Percentiles rank a stretch among this genome's conserved stretches.
These are phyloP conservation scores for Pachyuromys duprasi DNA, from an alignment of 2,797 vertebrate species.

Conservation along the genomic window DNA sequence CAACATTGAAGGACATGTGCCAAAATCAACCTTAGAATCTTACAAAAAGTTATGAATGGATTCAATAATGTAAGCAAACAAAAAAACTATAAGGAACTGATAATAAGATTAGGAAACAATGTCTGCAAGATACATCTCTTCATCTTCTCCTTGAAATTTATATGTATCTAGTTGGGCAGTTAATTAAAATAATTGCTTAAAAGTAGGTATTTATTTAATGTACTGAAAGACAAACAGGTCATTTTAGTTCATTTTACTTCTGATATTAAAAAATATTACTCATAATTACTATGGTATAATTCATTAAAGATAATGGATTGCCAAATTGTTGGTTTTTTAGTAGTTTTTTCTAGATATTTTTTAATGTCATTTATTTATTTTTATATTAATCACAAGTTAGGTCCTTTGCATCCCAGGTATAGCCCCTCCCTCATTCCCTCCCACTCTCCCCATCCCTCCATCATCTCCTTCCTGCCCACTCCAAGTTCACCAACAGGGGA, in stretches of 20 bases:
- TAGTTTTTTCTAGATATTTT: background rate
- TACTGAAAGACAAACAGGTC: background rate
- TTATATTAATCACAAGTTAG: too few relatives aligned
- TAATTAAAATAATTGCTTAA: background rate
- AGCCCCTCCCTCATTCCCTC: too few relatives aligned
- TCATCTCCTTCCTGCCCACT: too few relatives aligned
- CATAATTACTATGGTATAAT: background rate
- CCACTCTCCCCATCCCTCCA: too few relatives aligned
- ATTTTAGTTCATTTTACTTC: background rate
- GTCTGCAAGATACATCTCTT: background rate
- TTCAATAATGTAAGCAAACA: slow-evolving; percentile 41
- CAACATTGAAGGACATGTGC: slow-evolving; percentile 11
- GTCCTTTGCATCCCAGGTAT: too few relatives aligned
- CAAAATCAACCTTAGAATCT: slow-evolving; percentile 56
- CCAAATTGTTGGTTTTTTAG: background rate
- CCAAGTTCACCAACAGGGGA: too few relatives aligned
- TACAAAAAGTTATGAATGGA: slow-evolving; percentile 35
- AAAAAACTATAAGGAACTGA: background rate
- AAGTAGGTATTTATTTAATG: background rate
- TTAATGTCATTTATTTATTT: too few relatives aligned
- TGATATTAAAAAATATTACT: background rate
- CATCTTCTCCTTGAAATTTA: background rate
- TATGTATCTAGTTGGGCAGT: background rate
- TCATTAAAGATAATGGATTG: background rate
- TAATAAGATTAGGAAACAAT: background rate